phyloP scores from a whole-genome alignment of 2,888 invertebrate species.

The Melipona bicolor region DNA sequence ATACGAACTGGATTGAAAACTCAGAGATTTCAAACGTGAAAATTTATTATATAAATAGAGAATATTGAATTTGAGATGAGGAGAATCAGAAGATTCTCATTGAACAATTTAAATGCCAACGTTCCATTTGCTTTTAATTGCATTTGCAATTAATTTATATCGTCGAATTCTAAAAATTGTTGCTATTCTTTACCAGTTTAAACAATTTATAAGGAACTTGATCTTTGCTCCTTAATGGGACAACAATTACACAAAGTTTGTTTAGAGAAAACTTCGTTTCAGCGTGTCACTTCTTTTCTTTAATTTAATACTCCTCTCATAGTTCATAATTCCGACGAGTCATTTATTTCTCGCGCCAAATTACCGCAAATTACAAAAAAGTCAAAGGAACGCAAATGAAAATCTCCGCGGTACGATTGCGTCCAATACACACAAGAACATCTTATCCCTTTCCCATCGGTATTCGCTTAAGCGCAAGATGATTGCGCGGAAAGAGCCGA shows the following conservation, averaged over 20 bases:
- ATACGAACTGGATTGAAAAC: background rate
- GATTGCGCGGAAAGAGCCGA: constrained; percentile 1
- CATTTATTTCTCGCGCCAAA: background rate
- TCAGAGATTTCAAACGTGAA: background rate
- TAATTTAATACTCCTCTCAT: too few relatives aligned
- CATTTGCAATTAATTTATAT: too few relatives aligned
- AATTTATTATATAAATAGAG: background rate
- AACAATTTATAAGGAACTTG: too few relatives aligned
- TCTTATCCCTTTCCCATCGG: background rate
- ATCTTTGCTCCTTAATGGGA: too few relatives aligned
- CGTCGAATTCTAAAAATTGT: too few relatives aligned
- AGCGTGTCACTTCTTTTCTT: too few relatives aligned
- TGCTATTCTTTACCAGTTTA: too few relatives aligned
- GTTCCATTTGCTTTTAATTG: too few relatives aligned
- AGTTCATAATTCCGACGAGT: background rate
- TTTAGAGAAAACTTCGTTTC: too few relatives aligned
- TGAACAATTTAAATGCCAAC: background rate
- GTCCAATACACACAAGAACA: too few relatives aligned
- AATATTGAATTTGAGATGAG: background rate
- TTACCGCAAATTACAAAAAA: background rate
- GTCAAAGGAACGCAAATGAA: background rate
- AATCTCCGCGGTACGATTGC: too few relatives aligned
- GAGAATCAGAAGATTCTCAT: background rate
- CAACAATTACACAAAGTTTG: too few relatives aligned
- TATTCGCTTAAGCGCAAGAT: background rate